Percentiles rank a stretch among this genome's conserved stretches.
Evolutionary conservation across 2,113 vertebrate species (phyloP).

Genomic region (Tauraco erythrolophus): DNA sequence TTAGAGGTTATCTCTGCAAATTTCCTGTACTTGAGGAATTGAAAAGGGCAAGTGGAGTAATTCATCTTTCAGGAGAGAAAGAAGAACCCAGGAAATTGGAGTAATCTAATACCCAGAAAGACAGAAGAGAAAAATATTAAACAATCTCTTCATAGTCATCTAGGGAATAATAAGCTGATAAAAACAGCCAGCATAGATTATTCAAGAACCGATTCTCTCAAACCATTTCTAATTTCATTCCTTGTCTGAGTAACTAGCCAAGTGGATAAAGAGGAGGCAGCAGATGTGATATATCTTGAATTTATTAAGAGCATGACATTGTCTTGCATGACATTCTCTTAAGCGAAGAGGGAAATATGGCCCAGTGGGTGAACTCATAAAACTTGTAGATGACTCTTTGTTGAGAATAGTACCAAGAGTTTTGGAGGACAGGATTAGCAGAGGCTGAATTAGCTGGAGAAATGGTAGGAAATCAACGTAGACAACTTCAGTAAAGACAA

Average conservation of each 20-base stretch:
- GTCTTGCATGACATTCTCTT: neutral
- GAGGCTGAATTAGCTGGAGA: neutral
- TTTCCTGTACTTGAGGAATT: neutral
- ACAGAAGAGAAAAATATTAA: neutral
- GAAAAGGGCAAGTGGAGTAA: neutral
- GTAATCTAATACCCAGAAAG: neutral
- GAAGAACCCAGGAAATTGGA: neutral
- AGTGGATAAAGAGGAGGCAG: conserved; percentile 22
- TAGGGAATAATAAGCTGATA: conserved; percentile 1
- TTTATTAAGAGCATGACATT: conserved; percentile 17
- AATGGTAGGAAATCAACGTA: neutral
- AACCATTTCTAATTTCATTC: conserved; percentile 7
- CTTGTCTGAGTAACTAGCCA: conserved; percentile 16
- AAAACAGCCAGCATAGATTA: neutral
- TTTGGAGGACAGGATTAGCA: neutral
- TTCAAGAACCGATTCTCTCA: neutral
- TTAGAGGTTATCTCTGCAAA: neutral
- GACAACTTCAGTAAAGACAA: neutral
- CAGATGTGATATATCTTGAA: neutral
- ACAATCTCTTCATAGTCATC: neutral
- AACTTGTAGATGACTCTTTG: neutral
- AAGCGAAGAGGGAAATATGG: neutral
- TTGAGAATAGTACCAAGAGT: neutral
- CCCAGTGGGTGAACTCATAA: neutral
- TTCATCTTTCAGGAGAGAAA: neutral